Evolutionary conservation across 2,797 vertebrate species (phyloP), one percentile per base, ranked within the genome.

Genomic region (Amazona ochrocephala): DNA sequence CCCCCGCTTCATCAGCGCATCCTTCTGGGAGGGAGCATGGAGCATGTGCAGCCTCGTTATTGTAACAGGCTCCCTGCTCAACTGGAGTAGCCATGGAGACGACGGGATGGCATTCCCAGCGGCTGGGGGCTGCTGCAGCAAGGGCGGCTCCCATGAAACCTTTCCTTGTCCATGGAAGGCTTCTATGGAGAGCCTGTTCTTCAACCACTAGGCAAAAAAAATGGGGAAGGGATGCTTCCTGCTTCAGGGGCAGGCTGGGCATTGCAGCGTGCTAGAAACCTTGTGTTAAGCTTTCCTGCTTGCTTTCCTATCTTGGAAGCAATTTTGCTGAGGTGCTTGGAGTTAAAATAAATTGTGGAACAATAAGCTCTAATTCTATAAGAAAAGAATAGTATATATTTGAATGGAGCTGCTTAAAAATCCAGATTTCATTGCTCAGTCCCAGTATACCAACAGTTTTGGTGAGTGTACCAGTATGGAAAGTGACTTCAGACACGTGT

Each of bases 11-110:
- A 44, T 22, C 41, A 5, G n/a, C 7, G 0, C 48, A 24, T 19
- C 29, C 32, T 54, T 74, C 24, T 1, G 5, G 10, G 29, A 74
- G 56, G 39, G 64, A 26, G 37, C 11, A 0, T 0, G 4, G 53
- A 45, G 53, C 48, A 39, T 76, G 39, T 4, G 6, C 54, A 72
- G 85, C 50, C 62, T 29, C 62, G 62, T 53, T 65, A 10, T 17
- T 88, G 70, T 15, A 19, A 30, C 86, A 70, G 23, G 73, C 74
- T 83, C 23, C 84, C 84, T 48, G 89, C 82, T 95, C 83, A 72
- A 78, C 78, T 42, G 34, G 39, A 48, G 93, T 96, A 67, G 54
- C 93, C 95, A 95, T 96, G 90, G 96, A 77, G 89, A 97, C 87
- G 7, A 61, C 62, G 24, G 89, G 85, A 76, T 76, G 86, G 87